These are phyloP conservation scores for Dendronephthya gigantea DNA, from an alignment of 64 coral and sea anemone species.

Conservation along the genomic window DNA sequence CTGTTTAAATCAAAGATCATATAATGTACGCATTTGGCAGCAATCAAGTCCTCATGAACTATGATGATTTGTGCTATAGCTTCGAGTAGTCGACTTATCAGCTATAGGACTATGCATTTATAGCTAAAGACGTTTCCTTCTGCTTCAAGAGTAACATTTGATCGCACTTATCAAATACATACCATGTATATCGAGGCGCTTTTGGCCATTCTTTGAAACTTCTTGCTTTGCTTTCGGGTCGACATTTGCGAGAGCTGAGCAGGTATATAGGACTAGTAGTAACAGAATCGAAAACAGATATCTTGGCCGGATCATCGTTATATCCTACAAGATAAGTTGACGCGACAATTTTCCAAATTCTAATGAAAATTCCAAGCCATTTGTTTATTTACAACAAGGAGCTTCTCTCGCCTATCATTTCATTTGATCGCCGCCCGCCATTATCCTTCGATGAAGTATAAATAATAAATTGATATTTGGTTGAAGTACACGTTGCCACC, in stretches of 20 bases:
- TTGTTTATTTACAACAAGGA: background rate
- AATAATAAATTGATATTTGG: background rate
- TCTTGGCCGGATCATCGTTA: background rate
- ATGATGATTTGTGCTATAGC: no score
- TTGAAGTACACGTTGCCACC: slow-evolving; percentile 11
- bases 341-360: background rate
- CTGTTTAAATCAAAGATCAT: no score
- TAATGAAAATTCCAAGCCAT: background rate
- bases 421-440: background rate
- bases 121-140: no score
- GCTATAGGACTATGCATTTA: no score
- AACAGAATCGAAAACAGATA: background rate
- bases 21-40: no score
- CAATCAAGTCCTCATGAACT: no score
- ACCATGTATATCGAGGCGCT: background rate
- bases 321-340: background rate
- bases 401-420: background rate
- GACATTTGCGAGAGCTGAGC: background rate
- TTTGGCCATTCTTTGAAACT: background rate
- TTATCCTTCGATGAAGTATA: background rate
- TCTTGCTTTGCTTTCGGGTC: background rate
- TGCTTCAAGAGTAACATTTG: no score
- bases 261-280: background rate
- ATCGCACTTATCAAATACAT: background rate
- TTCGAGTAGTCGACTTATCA: no score